Evolutionary conservation across 2,797 vertebrate genomes (phyloP).

Genomic region (Helicolenus hilgendorfi): DNA sequence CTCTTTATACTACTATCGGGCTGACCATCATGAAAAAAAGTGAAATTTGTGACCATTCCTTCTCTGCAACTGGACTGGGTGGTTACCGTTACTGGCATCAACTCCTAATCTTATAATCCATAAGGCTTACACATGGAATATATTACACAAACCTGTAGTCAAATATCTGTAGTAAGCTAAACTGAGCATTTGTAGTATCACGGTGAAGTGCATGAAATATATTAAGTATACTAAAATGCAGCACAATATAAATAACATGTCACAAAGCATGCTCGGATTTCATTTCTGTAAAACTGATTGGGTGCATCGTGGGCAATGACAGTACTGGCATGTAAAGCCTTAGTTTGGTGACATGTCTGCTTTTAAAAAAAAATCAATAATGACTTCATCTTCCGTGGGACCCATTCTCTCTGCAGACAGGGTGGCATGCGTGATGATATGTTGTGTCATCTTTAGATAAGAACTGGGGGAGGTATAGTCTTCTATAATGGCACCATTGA

Average conservation of each 20-base stretch:
- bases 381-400: constrained; percentile 44
- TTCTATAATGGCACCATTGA: constrained; percentile 68
- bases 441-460: constrained; percentile 79
- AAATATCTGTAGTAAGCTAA: background rate
- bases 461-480: constrained; percentile 58
- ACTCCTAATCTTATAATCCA: background rate
- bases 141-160: background rate
- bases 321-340: constrained; percentile 10
- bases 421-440: constrained; percentile 46
- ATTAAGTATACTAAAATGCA: background rate
- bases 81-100: background rate
- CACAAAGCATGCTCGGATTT: constrained; percentile 3
- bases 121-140: background rate
- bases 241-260: background rate
- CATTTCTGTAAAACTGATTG: constrained; percentile 22
- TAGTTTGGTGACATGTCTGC: constrained; percentile 19
- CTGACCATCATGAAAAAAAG: too few relatives aligned
- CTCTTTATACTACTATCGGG: too few relatives aligned
- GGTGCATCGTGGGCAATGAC: constrained; percentile 21
- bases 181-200: background rate
- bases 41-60: too few relatives aligned
- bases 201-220: background rate
- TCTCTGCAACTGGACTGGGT: too few relatives aligned
- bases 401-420: constrained; percentile 48
- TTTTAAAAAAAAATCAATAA: background rate